phyloP scores from a whole-genome alignment of 2,797 vertebrate genomes.

The Eupleurogrammus muticus region DNA sequence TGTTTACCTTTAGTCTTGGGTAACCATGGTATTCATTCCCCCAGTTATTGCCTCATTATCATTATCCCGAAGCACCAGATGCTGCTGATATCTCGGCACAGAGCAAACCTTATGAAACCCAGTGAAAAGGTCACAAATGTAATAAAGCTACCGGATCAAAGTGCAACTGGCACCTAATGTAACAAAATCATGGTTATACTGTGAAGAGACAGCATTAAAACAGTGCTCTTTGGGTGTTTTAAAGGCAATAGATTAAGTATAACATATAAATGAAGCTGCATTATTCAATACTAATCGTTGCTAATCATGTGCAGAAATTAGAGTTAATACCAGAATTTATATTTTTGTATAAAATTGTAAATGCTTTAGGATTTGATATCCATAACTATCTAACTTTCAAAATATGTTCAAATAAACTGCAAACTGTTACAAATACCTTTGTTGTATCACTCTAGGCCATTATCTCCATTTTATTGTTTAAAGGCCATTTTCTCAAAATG shows the following conservation, averaged over 20 bases:
- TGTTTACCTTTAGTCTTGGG: neutral
- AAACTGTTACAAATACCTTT: too few species aligned
- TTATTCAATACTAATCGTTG: too few species aligned
- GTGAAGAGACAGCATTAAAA: neutral
- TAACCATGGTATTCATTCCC: neutral
- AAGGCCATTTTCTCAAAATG: too few species aligned
- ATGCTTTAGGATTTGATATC: too few species aligned
- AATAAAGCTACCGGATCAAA: neutral
- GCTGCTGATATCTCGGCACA: neutral
- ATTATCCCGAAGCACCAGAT: neutral
- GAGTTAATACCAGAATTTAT: too few species aligned
- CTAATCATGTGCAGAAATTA: too few species aligned
- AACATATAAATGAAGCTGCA: neutral
- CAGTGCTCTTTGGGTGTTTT: neutral
- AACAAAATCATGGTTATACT: neutral
- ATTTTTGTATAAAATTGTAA: too few species aligned
- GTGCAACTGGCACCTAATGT: neutral
- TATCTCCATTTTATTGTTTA: too few species aligned
- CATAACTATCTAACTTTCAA: too few species aligned
- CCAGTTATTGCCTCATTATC: neutral
- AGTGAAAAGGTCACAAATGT: rapidly evolving
- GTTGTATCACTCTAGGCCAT: too few species aligned
- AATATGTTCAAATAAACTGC: too few species aligned
- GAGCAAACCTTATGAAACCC: neutral
- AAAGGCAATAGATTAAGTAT: too few species aligned